Base-by-base conservation (phyloP, 2,888 invertebrate species). In the Hololepta plana region DNA sequence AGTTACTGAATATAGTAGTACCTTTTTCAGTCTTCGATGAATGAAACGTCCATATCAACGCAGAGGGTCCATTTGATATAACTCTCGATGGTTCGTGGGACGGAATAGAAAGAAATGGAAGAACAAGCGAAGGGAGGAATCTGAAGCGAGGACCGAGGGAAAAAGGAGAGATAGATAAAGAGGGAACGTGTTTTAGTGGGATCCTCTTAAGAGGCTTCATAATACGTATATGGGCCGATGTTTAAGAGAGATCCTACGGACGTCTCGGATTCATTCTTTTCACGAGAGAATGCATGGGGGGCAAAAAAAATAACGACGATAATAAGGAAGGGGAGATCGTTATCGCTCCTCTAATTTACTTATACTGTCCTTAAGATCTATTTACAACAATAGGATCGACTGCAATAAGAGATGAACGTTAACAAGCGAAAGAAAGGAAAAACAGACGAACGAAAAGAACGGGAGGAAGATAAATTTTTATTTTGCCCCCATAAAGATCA, bases 281-380 rank as follows among this genome's bases (percentile, higher is more conserved):
- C n/a, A 15, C 20, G 19, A 26, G 22, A 26, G 31, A 26, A 31
- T 15, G 23, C 12, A 25, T 26, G 25, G 26, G 19, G 28, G 28
- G 26, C 26, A 27, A 28, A 43, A 47, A 47, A 47, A 45, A 24
- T 19, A 28, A 22, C 23, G 23, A 26, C 23, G 26, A 27, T 22
- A 26, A 26, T 29, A 27, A 30, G 26, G 29, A 62, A 60, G 67
- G 69, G 69, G 67, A 70, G 71, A 72, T 72, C 64, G 67, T 67
- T 72, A 73, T 74, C 72, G 66, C 68, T 66, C 63, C 68, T 70
- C 71, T 72, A 72, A 73, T 73, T 73, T 72, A 72, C 72, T 73
- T 72, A 72, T 71, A 67, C 67, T 65, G 64, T 66, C 64, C 65
- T 66, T 64, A 64, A 64, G 66, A 67, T 69, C 69, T 71, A 71